Percentiles rank a stretch among this genome's conserved stretches.
These are phyloP conservation scores for Serrognathus titanus DNA, from an alignment of 2,888 invertebrate species.

Conservation along the genomic window DNA sequence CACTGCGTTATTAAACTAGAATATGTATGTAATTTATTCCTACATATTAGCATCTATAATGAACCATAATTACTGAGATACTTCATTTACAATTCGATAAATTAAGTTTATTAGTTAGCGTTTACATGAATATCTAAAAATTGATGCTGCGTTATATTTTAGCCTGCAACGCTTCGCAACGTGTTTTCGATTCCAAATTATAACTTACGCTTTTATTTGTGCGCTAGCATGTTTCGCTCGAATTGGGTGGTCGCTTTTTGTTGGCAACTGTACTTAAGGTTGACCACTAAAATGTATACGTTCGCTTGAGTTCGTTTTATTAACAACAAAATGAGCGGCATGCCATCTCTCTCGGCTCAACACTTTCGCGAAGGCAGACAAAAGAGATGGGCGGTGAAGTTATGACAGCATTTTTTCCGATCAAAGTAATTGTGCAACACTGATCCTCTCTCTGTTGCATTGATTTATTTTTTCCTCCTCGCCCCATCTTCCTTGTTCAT, in stretches of 20 bases:
- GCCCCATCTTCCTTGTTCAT: not conserved
- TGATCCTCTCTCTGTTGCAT: not conserved
- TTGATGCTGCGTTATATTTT: not conserved
- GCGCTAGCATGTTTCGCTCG: conserved; percentile 11
- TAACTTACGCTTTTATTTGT: conserved; percentile 36
- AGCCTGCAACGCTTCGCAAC: conserved; percentile 20
- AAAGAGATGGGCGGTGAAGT: conserved; percentile 1
- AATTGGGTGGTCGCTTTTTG: conserved; percentile 35
- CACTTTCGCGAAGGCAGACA: not conserved
- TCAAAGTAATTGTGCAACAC: conserved; percentile 3
- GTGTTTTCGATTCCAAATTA: conserved; percentile 35
- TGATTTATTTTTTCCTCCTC: not conserved
- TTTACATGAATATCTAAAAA: not conserved
- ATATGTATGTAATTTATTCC: too few relatives aligned
- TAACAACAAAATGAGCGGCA: not conserved
- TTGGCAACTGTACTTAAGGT: conserved; percentile 20
- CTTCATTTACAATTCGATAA: too few relatives aligned
- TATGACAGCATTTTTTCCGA: not conserved
- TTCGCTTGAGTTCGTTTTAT: not conserved
- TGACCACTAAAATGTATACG: conserved; percentile 2
- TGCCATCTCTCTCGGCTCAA: not conserved
- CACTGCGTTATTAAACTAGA: too few relatives aligned
- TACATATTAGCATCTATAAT: too few relatives aligned
- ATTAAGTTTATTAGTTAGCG: not conserved
- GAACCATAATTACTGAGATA: too few relatives aligned